Percentiles rank a stretch among this genome's conserved stretches.
These are phyloP conservation scores for Phenganax stokvisi DNA, from an alignment of 92 coral and sea anemone species.

Conservation along the genomic window DNA sequence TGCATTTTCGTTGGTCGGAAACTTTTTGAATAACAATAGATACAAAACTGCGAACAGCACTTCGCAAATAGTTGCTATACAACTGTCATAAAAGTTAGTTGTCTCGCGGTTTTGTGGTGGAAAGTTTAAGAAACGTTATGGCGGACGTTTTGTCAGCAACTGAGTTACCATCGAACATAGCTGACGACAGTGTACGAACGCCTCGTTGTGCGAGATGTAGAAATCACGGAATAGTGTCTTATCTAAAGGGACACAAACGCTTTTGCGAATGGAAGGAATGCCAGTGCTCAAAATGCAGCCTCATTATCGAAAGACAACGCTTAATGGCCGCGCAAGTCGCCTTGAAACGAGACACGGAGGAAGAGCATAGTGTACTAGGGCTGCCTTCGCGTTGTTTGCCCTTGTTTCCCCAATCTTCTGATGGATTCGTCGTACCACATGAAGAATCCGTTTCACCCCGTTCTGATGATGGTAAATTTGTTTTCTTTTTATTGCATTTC, in stretches of 20 bases:
- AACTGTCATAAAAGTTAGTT: neutral
- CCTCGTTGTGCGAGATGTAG: slow-evolving; percentile 97
- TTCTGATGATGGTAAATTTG: slow-evolving; percentile 30
- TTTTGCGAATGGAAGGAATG: slow-evolving; percentile 93
- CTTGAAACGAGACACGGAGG: slow-evolving; percentile 84
- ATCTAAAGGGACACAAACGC: slow-evolving; percentile 87
- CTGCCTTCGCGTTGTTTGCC: slow-evolving; percentile 33
- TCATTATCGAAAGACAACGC: slow-evolving; percentile 91
- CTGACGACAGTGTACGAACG: slow-evolving; percentile 33
- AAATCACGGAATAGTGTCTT: slow-evolving; percentile 72
- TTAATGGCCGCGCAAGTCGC: slow-evolving; percentile 99
- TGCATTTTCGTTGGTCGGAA: slow-evolving; percentile 38
- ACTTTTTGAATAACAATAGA: slow-evolving; percentile 39
- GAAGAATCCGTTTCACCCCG: slow-evolving; percentile 4
- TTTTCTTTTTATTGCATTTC: neutral
- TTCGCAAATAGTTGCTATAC: slow-evolving; percentile 26
- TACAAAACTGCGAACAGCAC: slow-evolving; percentile 20
- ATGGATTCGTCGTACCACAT: neutral
- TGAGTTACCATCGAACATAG: neutral
- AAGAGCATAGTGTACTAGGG: slow-evolving; percentile 37
- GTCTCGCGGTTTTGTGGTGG: too few relatives aligned
- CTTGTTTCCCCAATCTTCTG: slow-evolving; percentile 7
- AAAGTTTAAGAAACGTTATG: neutral
- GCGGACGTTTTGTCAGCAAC: slow-evolving; percentile 7
- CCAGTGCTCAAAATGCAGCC: slow-evolving; percentile 77